Conservation (phyloP, 2,888 invertebrate genomes). For the Acronicta alni region DNA sequence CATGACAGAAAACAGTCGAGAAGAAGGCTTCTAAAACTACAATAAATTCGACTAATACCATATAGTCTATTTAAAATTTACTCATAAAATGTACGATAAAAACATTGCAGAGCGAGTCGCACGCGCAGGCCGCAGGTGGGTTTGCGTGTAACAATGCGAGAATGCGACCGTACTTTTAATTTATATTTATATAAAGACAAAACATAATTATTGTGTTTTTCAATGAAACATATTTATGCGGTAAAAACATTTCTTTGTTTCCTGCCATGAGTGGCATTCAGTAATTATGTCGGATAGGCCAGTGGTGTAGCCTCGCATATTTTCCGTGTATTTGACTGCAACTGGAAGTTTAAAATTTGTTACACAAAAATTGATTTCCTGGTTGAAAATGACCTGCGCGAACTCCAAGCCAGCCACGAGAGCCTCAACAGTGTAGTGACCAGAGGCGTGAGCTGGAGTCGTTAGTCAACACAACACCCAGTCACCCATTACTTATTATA, state of each 20-base stretch:
- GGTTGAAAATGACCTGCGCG: no score
- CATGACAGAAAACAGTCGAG: no score
- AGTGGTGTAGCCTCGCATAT: constrained; percentile 22
- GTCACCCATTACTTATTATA: no score
- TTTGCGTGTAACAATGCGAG: constrained; percentile 52
- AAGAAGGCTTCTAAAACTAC: not conserved
- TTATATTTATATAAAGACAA: constrained; percentile 61
- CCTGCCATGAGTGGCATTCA: constrained; percentile 42
- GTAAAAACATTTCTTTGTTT: constrained; percentile 47
- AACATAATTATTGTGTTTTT: constrained; percentile 63
- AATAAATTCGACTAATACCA: constrained; percentile 2
- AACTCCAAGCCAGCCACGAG: no score
- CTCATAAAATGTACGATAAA: constrained; percentile 15
- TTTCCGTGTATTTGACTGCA: no score
- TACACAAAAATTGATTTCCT: no score
- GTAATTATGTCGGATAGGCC: constrained; percentile 43
- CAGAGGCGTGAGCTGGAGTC: no score
- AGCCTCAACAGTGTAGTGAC: no score
- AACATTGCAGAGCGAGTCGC: constrained; percentile 37
- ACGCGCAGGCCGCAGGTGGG: constrained; percentile 59
- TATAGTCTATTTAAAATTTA: constrained; percentile 7
- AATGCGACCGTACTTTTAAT: constrained; percentile 57
- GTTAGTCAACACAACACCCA: no score
- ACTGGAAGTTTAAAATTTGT: no score
- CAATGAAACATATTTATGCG: constrained; percentile 52